Percentiles rank a stretch among this genome's conserved stretches.
Evolutionary conservation across 2,113 vertebrate species (phyloP).

Genomic region (Chelonoidis abingdonii): DNA sequence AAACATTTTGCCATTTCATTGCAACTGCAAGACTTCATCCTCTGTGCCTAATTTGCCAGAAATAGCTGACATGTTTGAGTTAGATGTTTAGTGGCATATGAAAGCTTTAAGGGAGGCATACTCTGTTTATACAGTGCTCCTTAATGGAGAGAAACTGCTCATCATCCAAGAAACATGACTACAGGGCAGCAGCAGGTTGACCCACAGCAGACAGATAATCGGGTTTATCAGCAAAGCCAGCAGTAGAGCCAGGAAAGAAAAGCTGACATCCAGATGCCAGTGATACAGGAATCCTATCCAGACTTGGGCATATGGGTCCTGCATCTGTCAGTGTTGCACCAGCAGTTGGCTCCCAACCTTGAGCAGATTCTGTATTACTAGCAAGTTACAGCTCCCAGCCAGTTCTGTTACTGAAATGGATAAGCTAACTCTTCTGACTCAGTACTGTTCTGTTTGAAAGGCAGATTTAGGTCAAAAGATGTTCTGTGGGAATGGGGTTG

Average conservation of each 20-base stretch:
- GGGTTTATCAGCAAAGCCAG: constrained; percentile 64
- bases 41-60: constrained; percentile 10
- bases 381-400: constrained; percentile 26
- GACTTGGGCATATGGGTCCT: constrained; percentile 72
- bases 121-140: constrained; percentile 14
- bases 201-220: constrained; percentile 29
- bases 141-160: constrained; percentile 23
- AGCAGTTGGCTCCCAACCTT: constrained; percentile 66
- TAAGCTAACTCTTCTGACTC: constrained; percentile 36
- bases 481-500: constrained; percentile 17
- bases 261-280: constrained; percentile 76
- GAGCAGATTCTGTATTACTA: constrained; percentile 56
- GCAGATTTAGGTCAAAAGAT: constrained; percentile 19
- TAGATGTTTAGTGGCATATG: neutral
- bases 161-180: constrained; percentile 12
- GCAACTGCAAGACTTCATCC: constrained; percentile 32
- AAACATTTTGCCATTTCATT: neutral
- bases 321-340: constrained; percentile 73
- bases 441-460: constrained; percentile 29
- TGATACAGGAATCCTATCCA: constrained; percentile 56
- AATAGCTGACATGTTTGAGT: constrained; percentile 36
- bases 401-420: constrained; percentile 1
- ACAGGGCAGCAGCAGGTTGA: constrained; percentile 50
- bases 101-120: constrained; percentile 5
- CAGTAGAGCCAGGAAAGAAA: constrained; percentile 58